Conservation (phyloP, 2,113 vertebrate species). For the Apaloderma vittatum region DNA sequence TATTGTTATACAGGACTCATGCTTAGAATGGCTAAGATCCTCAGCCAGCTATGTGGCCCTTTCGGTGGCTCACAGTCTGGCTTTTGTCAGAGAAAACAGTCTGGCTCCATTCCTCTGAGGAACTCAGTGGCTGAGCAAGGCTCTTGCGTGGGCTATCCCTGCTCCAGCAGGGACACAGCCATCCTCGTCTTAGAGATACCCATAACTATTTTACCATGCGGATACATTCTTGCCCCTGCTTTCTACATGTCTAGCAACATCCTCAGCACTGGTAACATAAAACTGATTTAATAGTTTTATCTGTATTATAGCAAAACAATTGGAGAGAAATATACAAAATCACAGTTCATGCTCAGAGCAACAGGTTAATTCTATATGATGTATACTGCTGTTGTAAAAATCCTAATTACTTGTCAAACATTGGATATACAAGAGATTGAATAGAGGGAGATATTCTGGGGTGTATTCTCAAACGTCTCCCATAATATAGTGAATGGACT, state of each 20-base stretch:
- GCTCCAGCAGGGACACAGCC: not conserved
- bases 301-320: not conserved
- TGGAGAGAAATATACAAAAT: not conserved
- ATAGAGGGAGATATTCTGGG: not conserved
- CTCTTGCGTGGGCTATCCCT: not conserved
- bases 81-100: not conserved
- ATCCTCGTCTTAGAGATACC: not conserved
- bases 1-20: not conserved
- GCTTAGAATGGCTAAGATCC: not conserved
- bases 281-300: not conserved
- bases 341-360: not conserved
- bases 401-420: not conserved
- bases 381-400: not conserved
- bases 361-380: not conserved
- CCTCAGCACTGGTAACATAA: not conserved
- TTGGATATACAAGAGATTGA: not conserved
- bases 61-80: fast-evolving
- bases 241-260: not conserved
- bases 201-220: not conserved
- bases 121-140: not conserved
- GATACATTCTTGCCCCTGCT: not conserved
- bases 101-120: not conserved
- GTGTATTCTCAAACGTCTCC: not conserved
- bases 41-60: not conserved
- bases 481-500: not conserved